Evolutionary conservation across 2,797 vertebrate species (phyloP).

Genomic region (Epinephelus malabaricus): DNA sequence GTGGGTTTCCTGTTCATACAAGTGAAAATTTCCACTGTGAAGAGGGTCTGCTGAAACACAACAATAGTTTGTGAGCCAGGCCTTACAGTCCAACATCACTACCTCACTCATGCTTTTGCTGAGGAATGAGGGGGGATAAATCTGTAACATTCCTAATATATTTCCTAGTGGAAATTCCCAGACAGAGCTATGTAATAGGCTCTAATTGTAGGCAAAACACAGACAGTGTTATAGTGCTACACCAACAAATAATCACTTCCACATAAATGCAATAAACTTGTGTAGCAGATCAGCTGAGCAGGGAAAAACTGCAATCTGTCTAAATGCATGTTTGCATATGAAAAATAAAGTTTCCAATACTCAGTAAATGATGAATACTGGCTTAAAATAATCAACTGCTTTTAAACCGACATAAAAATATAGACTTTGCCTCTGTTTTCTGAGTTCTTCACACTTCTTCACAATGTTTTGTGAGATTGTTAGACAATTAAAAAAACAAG

Average conservation of each 20-base stretch:
- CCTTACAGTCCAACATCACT: background rate
- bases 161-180: background rate
- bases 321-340: background rate
- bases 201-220: background rate
- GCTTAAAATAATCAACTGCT: background rate
- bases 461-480: background rate
- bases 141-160: background rate
- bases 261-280: background rate
- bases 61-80: background rate
- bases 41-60: background rate
- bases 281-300: background rate
- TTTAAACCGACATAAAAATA: background rate
- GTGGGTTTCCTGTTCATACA: background rate
- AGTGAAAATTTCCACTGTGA: background rate
- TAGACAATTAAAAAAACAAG: background rate
- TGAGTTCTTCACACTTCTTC: background rate
- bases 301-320: background rate
- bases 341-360: background rate
- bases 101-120: background rate
- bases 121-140: background rate
- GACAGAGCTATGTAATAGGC: background rate
- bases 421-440: background rate
- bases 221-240: background rate
- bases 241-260: background rate
- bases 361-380: background rate